Evolutionary conservation across 2,888 invertebrate species (phyloP).

Genomic region (Ischnura elegans): DNA sequence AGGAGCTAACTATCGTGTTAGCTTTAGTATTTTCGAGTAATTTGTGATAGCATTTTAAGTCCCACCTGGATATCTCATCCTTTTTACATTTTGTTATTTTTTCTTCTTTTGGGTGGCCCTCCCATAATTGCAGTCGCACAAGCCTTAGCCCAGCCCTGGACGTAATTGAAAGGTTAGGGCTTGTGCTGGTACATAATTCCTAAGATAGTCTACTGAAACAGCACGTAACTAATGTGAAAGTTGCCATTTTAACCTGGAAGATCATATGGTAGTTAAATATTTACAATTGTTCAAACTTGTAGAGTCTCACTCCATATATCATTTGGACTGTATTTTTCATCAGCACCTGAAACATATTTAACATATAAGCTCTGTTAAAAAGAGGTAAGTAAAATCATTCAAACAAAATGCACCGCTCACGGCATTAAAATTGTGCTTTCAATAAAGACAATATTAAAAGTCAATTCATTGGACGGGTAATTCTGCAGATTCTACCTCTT

Average conservation of each 20-base stretch:
- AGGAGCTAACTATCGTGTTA: no score
- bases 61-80: no score
- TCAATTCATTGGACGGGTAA: conserved; percentile 60
- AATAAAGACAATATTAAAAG: conserved; percentile 42
- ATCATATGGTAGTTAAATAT: conserved; percentile 39
- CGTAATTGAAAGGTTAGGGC: neutral
- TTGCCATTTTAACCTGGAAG: conserved; percentile 54
- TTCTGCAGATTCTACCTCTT: conserved; percentile 26
- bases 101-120: no score
- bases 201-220: conserved; percentile 24
- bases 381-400: conserved; percentile 17
- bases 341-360: neutral
- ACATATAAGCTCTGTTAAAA: conserved; percentile 9
- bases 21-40: no score
- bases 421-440: conserved; percentile 54
- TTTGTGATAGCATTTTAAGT: no score
- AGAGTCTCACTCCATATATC: conserved; percentile 10
- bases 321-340: neutral
- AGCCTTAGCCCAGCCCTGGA: neutral
- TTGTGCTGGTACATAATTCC: neutral
- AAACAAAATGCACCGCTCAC: conserved; percentile 11
- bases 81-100: no score
- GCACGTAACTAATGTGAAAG: conserved; percentile 15
- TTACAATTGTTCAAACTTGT: conserved; percentile 32
- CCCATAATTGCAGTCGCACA: no score